Conservation (phyloP, 2,888 invertebrate genomes). For the Agelastica alni region DNA sequence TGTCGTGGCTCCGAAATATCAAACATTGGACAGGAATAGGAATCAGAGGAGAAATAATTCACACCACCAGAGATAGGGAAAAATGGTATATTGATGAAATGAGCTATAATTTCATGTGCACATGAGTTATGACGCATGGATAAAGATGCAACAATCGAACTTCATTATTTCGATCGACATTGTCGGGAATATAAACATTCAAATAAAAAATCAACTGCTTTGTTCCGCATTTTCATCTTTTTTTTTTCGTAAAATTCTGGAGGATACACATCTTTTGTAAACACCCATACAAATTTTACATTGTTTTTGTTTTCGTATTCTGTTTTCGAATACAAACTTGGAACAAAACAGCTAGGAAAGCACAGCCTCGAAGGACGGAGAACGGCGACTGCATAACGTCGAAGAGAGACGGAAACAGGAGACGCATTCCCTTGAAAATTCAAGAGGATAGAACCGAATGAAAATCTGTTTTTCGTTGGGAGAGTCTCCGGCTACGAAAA, state of each 20-base stretch:
- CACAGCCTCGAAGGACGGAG: constrained; percentile 38
- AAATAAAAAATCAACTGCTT: no score
- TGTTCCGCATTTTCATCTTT: no score
- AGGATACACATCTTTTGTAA: neutral
- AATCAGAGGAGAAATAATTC: no score
- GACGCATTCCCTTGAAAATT: constrained; percentile 52
- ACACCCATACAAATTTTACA: constrained; percentile 26
- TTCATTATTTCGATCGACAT: no score
- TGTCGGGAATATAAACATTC: no score
- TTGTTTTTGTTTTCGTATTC: constrained; percentile 50
- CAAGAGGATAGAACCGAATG: constrained; percentile 45
- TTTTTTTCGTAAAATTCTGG: neutral
- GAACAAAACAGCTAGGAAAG: constrained; percentile 47
- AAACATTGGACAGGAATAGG: no score
- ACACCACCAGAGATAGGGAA: no score
- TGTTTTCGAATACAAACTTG: constrained; percentile 54
- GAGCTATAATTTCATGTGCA: no score
- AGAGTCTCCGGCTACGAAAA: constrained; percentile 20
- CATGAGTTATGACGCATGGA: no score
- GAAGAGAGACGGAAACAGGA: constrained; percentile 19
- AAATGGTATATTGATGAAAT: no score
- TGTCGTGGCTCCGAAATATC: no score
- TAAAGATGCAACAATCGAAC: no score
- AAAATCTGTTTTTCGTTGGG: constrained; percentile 23
- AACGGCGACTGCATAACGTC: constrained; percentile 32